A percentile compares a stretch with the other conserved stretches of the same genome.
phyloP scores from a whole-genome alignment of 2,888 invertebrate genomes.

The Cylloceria caligata region DNA sequence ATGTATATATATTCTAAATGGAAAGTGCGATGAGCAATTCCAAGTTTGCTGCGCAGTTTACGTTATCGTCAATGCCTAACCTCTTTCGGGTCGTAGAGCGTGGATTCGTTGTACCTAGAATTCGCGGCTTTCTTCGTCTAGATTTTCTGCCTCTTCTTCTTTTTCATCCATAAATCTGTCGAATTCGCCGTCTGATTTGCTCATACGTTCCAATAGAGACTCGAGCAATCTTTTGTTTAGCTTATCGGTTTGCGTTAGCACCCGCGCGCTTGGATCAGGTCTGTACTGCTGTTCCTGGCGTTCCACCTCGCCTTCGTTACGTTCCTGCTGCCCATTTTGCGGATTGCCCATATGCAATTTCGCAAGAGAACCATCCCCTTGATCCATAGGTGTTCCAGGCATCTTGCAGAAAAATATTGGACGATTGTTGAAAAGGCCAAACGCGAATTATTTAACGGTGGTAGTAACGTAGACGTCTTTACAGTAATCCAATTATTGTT shows the following conservation, averaged over 20 bases:
- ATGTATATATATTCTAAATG: not conserved
- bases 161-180: slow-evolving; percentile 78
- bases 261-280: slow-evolving; percentile 79
- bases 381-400: slow-evolving; percentile 79
- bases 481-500: slow-evolving; percentile 1
- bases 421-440: not conserved
- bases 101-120: slow-evolving; percentile 43
- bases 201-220: slow-evolving; percentile 88
- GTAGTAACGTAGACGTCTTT: not conserved
- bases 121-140: slow-evolving; percentile 84
- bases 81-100: slow-evolving; percentile 2
- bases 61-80: slow-evolving; percentile 21
- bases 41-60: not conserved
- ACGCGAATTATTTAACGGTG: not conserved
- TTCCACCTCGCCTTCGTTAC: slow-evolving; percentile 14
- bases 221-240: slow-evolving; percentile 89
- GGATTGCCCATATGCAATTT: slow-evolving; percentile 66
- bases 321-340: slow-evolving; percentile 51
- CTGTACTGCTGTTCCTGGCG: slow-evolving; percentile 63
- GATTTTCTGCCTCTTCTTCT: slow-evolving; percentile 83
- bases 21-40: not conserved
- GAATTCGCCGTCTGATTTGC: slow-evolving; percentile 79
- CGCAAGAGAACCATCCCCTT: slow-evolving; percentile 64
- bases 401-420: slow-evolving; percentile 67
- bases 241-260: slow-evolving; percentile 88